phyloP scores from a whole-genome alignment of 1,140 invertebrate species.

The Ostrea edulis region DNA sequence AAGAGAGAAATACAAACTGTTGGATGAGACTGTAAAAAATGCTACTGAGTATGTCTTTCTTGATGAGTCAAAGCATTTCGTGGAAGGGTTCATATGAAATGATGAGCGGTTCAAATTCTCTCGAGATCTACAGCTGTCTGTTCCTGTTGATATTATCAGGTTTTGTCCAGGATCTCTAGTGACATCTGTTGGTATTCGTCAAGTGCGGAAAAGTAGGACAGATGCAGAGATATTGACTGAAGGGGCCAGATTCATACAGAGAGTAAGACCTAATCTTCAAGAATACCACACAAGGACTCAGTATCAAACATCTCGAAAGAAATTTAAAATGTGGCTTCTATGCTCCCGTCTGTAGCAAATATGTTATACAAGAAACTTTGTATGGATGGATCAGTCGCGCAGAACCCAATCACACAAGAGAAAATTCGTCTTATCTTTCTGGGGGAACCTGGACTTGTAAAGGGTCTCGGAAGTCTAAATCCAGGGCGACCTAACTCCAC shows the following conservation, averaged over 20 bases:
- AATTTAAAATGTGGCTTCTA: neutral
- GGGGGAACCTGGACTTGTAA: conserved; percentile 47
- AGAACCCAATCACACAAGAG: conserved; percentile 51
- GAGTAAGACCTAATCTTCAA: neutral
- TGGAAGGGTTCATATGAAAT: neutral
- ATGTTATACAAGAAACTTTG: conserved; percentile 59
- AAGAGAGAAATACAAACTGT: neutral
- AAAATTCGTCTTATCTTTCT: conserved; percentile 45
- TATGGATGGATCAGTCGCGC: conserved; percentile 47
- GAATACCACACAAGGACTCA: neutral
- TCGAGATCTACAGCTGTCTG: neutral
- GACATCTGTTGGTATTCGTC: neutral
- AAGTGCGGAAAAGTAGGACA: neutral
- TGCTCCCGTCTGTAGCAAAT: conserved; percentile 37
- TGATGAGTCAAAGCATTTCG: neutral
- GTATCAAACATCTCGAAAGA: neutral
- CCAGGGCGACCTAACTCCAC: conserved; percentile 40
- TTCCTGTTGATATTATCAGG: neutral
- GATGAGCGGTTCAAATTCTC: neutral
- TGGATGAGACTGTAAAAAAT: neutral
- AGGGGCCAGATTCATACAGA: neutral
- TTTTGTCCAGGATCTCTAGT: neutral
- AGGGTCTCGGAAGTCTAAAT: conserved; percentile 56
- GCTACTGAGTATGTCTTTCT: neutral
- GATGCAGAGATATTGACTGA: neutral